Conservation (phyloP, 2,888 invertebrate genomes). For the Muschampia plurimacula region DNA sequence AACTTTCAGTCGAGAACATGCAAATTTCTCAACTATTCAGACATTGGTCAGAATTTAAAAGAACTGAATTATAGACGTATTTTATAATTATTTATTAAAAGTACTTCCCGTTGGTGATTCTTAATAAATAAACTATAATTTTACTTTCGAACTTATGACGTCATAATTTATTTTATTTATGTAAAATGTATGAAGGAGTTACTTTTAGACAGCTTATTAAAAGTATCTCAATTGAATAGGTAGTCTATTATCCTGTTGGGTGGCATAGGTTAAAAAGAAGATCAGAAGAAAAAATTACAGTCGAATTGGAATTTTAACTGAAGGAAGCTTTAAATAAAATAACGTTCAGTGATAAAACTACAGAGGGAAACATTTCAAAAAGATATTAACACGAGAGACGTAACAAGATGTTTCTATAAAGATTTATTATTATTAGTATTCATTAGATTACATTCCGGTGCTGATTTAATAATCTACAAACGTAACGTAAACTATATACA, state of each 20-base stretch:
- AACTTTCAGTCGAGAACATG: no score
- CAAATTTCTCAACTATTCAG: no score
- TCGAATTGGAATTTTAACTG: background rate
- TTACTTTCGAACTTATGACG: no score
- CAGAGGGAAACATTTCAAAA: background rate
- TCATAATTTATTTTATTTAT: no score
- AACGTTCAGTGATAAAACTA: background rate
- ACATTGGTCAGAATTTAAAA: no score
- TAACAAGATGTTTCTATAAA: conserved; percentile 8
- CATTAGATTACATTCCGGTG: conserved; percentile 5
- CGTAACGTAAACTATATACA: background rate
- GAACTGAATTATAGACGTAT: no score
- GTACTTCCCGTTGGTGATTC: no score
- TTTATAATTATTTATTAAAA: no score
- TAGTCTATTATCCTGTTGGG: background rate
- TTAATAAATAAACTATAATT: no score
- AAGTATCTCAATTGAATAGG: no score
- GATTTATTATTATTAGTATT: conserved; percentile 13
- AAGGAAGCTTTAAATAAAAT: background rate
- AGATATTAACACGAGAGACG: conserved; percentile 7
- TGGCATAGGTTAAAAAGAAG: background rate
- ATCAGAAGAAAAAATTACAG: background rate
- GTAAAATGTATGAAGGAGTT: no score
- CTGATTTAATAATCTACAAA: conserved; percentile 14
- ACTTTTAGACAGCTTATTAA: no score